Evolutionary conservation across 2,113 vertebrate species (phyloP).

Genomic region (Raja brachyura): DNA sequence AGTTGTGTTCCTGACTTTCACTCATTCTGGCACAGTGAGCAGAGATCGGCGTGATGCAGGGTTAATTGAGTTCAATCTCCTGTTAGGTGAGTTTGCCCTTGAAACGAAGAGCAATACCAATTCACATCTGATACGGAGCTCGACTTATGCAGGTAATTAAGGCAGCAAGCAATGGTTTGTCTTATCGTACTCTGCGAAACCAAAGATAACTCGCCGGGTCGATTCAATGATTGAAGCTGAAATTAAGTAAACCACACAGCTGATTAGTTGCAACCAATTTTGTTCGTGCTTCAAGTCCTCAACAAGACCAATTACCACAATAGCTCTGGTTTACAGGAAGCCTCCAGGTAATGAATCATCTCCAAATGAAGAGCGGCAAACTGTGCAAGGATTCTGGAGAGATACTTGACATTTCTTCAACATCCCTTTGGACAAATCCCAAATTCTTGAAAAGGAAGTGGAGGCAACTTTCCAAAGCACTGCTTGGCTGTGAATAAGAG

Average conservation of each 20-base stretch:
- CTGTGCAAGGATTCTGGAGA: too few relatives aligned
- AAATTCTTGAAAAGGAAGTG: too few relatives aligned
- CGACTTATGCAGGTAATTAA: neutral
- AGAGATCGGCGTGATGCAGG: neutral
- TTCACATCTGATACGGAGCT: neutral
- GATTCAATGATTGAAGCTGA: neutral
- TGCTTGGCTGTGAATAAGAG: too few relatives aligned
- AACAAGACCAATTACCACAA: neutral
- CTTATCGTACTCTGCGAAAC: neutral
- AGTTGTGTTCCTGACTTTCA: too few relatives aligned
- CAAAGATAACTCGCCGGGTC: neutral
- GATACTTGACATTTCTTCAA: too few relatives aligned
- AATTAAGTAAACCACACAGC: neutral
- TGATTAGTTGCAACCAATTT: neutral
- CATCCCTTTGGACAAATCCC: too few relatives aligned
- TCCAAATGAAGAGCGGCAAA: too few relatives aligned
- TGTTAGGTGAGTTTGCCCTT: neutral
- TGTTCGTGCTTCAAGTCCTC: neutral
- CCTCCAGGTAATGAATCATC: neutral
- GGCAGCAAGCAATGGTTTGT: neutral
- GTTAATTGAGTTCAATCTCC: neutral
- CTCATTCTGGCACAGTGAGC: neutral
- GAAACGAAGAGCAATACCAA: neutral
- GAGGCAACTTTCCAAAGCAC: too few relatives aligned
- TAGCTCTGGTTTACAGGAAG: neutral